A percentile compares a stretch with the other conserved stretches of the same genome.
Evolutionary conservation across 2,888 invertebrate genomes (phyloP).

Genomic region (Amphipoea oculea): DNA sequence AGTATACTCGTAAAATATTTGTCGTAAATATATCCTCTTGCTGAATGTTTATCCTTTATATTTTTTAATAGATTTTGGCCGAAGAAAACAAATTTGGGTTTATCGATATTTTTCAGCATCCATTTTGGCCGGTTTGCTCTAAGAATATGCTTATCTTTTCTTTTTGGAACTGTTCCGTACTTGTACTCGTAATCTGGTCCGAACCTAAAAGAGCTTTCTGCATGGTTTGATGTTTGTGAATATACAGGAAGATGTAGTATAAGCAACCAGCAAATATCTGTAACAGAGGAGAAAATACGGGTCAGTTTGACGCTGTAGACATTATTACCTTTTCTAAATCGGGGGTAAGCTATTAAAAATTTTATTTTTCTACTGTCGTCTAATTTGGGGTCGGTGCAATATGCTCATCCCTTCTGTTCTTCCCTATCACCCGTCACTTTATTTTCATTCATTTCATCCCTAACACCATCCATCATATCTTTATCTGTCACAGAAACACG

Average conservation of each 20-base stretch:
- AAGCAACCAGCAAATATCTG: conserved; percentile 28
- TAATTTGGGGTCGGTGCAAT: background rate
- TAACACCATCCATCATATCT: background rate
- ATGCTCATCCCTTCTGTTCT: background rate
- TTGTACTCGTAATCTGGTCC: conserved; percentile 5
- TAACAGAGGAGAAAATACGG: conserved; percentile 1
- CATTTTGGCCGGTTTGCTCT: background rate
- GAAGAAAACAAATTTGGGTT: no score
- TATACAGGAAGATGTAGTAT: conserved; percentile 2
- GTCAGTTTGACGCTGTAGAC: background rate
- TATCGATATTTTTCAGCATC: background rate
- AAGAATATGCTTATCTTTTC: background rate
- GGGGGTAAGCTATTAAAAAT: background rate
- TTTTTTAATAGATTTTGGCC: background rate
- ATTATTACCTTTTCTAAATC: background rate
- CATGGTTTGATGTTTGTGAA: conserved; percentile 11
- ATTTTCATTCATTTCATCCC: background rate
- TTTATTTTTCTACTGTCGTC: background rate
- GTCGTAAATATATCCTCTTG: no score
- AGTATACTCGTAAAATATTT: no score
- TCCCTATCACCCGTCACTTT: background rate
- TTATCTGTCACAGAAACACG: no score
- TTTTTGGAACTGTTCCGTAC: background rate
- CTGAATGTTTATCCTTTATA: background rate
- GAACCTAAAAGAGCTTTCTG: background rate